Conservation (phyloP, 2,888 invertebrate species). For the Dryadula phaetusa region DNA sequence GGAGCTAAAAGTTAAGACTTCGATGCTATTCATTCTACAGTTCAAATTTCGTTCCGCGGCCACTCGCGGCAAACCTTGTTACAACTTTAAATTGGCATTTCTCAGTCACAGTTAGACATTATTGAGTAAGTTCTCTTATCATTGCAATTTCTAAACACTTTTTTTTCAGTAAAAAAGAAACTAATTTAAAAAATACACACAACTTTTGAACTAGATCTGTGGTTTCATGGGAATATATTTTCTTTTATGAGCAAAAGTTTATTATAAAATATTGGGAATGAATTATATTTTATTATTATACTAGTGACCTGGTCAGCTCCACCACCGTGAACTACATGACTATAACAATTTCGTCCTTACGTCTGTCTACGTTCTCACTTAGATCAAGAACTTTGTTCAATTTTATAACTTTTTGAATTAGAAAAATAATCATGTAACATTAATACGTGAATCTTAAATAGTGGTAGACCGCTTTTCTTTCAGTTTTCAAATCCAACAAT, state of each 20-base stretch:
- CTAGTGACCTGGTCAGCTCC: too few relatives aligned
- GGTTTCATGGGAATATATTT: background rate
- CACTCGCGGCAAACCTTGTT: slow-evolving; percentile 82
- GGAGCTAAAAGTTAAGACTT: slow-evolving; percentile 76
- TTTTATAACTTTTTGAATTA: too few relatives aligned
- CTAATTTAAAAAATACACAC: slow-evolving; percentile 25
- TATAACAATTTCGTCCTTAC: too few relatives aligned
- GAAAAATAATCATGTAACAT: too few relatives aligned
- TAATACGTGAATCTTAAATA: too few relatives aligned
- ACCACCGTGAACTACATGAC: too few relatives aligned
- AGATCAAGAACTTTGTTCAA: too few relatives aligned
- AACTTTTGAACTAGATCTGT: slow-evolving; percentile 6
- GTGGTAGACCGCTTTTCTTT: too few relatives aligned
- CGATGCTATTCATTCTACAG: slow-evolving; percentile 49
- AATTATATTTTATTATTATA: background rate
- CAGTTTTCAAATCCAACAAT: too few relatives aligned
- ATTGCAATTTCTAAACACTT: slow-evolving; percentile 14
- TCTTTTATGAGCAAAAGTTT: background rate
- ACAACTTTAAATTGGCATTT: slow-evolving; percentile 84
- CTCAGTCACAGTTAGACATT: slow-evolving; percentile 73
- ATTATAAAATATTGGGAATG: background rate
- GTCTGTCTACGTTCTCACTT: too few relatives aligned
- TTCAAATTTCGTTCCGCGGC: slow-evolving; percentile 81
- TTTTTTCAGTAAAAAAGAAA: slow-evolving; percentile 25
- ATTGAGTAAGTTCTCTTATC: slow-evolving; percentile 28